Conservation (phyloP, 2,797 vertebrate genomes). For the Arnoldichthys spilopterus region DNA sequence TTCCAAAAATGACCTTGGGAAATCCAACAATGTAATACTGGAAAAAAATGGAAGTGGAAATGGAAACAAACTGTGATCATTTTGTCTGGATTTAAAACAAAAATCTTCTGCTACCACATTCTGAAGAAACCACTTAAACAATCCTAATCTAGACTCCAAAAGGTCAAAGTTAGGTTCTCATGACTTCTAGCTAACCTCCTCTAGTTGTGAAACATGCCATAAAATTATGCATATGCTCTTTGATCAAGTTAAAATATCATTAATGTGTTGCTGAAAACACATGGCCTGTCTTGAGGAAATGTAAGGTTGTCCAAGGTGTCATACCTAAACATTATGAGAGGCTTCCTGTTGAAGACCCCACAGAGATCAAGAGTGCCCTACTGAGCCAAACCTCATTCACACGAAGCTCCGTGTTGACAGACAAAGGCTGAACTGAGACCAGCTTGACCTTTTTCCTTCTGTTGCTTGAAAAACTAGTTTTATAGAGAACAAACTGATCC, state of each 20-base stretch:
- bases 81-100: not conserved
- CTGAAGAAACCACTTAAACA: not conserved
- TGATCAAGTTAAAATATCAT: conserved; percentile 60
- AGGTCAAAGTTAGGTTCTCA: conserved; percentile 20
- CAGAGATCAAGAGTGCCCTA: conserved; percentile 57
- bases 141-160: not conserved
- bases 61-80: not conserved
- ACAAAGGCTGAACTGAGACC: conserved; percentile 14
- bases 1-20: not conserved
- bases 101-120: not conserved
- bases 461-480: not conserved
- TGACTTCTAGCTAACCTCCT: conserved; percentile 32
- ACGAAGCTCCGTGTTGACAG: conserved; percentile 28
- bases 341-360: conserved; percentile 58
- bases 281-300: conserved; percentile 52
- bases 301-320: conserved; percentile 47
- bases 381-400: conserved; percentile 21
- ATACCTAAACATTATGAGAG: conserved; percentile 48
- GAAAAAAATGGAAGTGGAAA: not conserved
- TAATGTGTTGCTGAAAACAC: conserved; percentile 58
- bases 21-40: not conserved
- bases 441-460: not conserved
- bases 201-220: conserved; percentile 29
- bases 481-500: not conserved
- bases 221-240: conserved; percentile 47